These are phyloP conservation scores for Drosophila kikkawai DNA, from an alignment of 1,140 invertebrate genomes.

Conservation along the genomic window DNA sequence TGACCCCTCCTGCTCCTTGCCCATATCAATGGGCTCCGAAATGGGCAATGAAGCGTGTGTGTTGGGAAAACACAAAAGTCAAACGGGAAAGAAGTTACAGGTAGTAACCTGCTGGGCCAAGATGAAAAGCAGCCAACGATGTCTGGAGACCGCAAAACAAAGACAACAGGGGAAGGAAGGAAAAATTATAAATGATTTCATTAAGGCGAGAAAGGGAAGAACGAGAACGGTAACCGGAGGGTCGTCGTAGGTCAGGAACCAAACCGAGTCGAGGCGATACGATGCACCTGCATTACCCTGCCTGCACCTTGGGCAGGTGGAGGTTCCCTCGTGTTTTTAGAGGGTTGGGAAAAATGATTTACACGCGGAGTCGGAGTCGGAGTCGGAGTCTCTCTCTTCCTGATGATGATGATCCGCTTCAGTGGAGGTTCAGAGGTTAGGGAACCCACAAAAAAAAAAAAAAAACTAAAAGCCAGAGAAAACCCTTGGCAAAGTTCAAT, in stretches of 20 bases:
- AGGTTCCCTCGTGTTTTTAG: constrained; percentile 19
- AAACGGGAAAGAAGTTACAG: not conserved
- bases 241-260: constrained; percentile 49
- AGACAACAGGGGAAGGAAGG: constrained; percentile 33
- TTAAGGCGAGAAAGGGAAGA: constrained; percentile 41
- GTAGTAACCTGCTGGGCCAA: not conserved
- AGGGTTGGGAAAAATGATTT: constrained; percentile 83
- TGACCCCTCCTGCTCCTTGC: not conserved
- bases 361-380: constrained; percentile 22
- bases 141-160: constrained; percentile 27
- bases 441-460: constrained; percentile 9
- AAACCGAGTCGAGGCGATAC: not conserved
- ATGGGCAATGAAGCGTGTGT: constrained; percentile 28
- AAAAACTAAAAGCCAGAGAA: not conserved
- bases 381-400: not conserved
- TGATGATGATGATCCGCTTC: constrained; percentile 47
- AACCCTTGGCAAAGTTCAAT: constrained; percentile 64
- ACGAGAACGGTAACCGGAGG: constrained; percentile 23
- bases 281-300: constrained; percentile 46
- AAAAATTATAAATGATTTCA: constrained; percentile 80
- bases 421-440: constrained; percentile 36
- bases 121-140: constrained; percentile 15
- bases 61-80: constrained; percentile 35
- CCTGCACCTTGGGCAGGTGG: constrained; percentile 54
- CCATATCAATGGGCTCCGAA: constrained; percentile 47